These are phyloP conservation scores for Bombus superbus DNA, from an alignment of 1,140 invertebrate genomes.

Conservation along the genomic window DNA sequence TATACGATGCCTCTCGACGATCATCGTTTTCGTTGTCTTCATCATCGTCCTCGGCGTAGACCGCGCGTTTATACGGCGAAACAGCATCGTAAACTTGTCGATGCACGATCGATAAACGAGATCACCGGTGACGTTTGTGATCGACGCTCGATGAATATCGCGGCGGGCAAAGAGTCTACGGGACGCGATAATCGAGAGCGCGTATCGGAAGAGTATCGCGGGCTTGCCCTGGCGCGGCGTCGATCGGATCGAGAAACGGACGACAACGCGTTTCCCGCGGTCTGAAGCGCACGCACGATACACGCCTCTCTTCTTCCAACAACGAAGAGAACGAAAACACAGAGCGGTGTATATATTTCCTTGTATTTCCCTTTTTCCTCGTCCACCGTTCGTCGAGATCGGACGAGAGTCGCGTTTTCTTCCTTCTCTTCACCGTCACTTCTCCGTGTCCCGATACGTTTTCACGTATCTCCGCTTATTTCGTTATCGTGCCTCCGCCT, in stretches of 20 bases:
- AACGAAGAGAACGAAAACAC: constrained; percentile 7
- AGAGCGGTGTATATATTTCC: background rate
- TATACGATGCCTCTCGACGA: constrained; percentile 62
- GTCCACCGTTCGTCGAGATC: too few relatives aligned
- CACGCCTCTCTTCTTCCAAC: background rate
- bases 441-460: constrained; percentile 63
- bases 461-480: constrained; percentile 69
- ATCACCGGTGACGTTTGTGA: constrained; percentile 31
- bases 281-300: background rate
- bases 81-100: constrained; percentile 49
- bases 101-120: constrained; percentile 15
- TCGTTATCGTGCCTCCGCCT: constrained; percentile 71
- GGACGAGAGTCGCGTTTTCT: constrained; percentile 39
- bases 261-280: background rate
- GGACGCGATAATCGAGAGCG: background rate
- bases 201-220: background rate
- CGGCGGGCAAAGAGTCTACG: background rate
- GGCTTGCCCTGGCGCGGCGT: background rate
- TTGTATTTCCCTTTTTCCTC: background rate
- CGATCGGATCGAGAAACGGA: background rate
- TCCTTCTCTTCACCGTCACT: constrained; percentile 56
- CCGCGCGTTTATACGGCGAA: constrained; percentile 12
- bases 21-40: constrained; percentile 47
- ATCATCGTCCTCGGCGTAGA: constrained; percentile 42
- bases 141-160: constrained; percentile 2